These are phyloP conservation scores for Fragum fragum DNA, from an alignment of 2,888 invertebrate species.

Conservation along the genomic window DNA sequence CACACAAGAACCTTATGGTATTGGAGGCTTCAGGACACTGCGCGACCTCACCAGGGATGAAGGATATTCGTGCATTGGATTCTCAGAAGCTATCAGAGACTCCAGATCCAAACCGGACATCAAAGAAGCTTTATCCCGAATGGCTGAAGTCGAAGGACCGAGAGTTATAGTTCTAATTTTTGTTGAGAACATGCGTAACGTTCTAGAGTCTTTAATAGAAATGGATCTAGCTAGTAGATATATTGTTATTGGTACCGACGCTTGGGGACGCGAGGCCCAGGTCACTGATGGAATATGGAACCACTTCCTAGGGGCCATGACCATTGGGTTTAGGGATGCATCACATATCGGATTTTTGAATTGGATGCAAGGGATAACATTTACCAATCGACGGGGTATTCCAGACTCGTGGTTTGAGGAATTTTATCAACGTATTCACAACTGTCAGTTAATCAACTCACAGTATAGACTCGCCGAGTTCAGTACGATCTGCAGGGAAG, in stretches of 20 bases:
- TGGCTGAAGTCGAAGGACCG: conserved; percentile 65
- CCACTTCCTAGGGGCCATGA: conserved; percentile 66
- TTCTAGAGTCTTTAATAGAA: conserved; percentile 71
- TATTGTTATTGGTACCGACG: conserved; percentile 77
- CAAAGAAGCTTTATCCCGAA: conserved; percentile 56
- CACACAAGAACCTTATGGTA: conserved; percentile 63
- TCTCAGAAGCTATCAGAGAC: conserved; percentile 50
- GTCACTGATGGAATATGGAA: conserved; percentile 47
- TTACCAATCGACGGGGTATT: conserved; percentile 75
- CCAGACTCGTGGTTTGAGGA: conserved; percentile 87
- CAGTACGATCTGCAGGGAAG: conserved; percentile 50
- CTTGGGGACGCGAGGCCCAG: conserved; percentile 59
- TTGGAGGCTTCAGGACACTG: conserved; percentile 51
- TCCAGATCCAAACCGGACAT: conserved; percentile 61
- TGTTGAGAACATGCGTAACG: conserved; percentile 55
- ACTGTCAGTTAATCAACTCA: conserved; percentile 69
- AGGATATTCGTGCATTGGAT: conserved; percentile 67
- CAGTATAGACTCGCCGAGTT: conserved; percentile 34
- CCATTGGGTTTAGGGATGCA: conserved; percentile 66
- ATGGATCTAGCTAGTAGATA: conserved; percentile 71
- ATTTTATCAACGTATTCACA: conserved; percentile 84
- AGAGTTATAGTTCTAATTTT: conserved; percentile 84
- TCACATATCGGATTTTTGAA: conserved; percentile 76
- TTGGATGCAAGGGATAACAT: conserved; percentile 74
- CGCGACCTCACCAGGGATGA: conserved; percentile 45